Evolutionary conservation across 2,113 vertebrate genomes (phyloP).

Genomic region (Corvus hawaiiensis): DNA sequence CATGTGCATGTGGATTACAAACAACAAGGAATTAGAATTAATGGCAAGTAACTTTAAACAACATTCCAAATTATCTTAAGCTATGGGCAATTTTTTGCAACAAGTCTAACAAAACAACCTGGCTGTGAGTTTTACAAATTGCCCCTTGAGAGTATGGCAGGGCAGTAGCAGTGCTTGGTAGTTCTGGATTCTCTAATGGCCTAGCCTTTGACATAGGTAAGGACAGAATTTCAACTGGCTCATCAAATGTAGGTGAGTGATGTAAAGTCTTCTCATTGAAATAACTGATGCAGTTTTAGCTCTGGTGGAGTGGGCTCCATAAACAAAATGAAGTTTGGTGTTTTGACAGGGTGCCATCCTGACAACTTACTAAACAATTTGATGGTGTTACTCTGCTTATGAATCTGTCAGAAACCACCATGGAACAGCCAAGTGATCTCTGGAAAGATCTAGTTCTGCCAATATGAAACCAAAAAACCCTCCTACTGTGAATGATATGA

Average conservation of each 20-base stretch:
- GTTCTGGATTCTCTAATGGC: not conserved
- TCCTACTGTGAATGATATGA: not conserved
- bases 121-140: not conserved
- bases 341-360: not conserved
- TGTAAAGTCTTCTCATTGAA: not conserved
- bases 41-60: not conserved
- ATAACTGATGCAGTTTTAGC: not conserved
- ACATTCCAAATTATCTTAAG: not conserved
- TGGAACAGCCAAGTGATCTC: not conserved
- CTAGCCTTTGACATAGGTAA: not conserved
- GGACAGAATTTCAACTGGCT: not conserved
- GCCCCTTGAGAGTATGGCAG: not conserved
- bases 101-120: not conserved
- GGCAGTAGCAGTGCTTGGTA: not conserved
- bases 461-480: not conserved
- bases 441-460: not conserved
- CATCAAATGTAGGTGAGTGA: not conserved
- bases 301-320: not conserved
- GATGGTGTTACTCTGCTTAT: not conserved
- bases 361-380: not conserved
- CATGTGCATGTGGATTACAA: not conserved
- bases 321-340: not conserved
- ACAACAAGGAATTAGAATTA: not conserved
- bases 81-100: not conserved
- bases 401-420: not conserved